These are phyloP conservation scores for Malacoctenus gilli DNA, from an alignment of 2,797 vertebrate species.

Conservation along the genomic window DNA sequence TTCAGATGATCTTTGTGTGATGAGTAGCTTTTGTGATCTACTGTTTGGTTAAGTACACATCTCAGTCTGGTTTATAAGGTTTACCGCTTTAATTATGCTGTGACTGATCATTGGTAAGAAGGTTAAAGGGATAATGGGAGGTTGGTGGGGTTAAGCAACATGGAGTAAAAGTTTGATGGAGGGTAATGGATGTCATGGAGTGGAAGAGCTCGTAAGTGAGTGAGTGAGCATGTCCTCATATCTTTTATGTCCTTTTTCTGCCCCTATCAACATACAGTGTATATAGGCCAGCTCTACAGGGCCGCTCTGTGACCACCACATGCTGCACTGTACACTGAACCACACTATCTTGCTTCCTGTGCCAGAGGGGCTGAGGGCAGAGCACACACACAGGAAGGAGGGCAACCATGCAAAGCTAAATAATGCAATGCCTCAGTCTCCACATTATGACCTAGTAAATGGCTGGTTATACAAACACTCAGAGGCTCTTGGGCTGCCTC, in stretches of 20 bases:
- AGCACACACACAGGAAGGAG: constrained; percentile 60
- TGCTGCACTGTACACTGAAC: constrained; percentile 39
- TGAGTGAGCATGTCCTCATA: not conserved
- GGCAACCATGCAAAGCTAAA: constrained; percentile 75
- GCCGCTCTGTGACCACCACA: constrained; percentile 33
- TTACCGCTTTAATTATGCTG: no score
- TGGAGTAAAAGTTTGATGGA: not conserved
- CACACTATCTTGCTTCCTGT: constrained; percentile 54
- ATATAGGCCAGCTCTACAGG: constrained; percentile 59
- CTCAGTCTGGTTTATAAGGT: no score
- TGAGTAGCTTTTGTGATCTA: no score
- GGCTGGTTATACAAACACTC: constrained; percentile 71
- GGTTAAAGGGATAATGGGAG: not conserved
- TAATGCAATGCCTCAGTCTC: constrained; percentile 77
- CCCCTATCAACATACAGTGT: constrained; percentile 9
- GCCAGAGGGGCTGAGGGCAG: constrained; percentile 67
- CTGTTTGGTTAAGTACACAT: no score
- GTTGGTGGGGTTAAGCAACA: not conserved
- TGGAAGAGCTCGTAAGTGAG: constrained; percentile 3
- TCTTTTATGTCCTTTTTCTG: constrained; percentile 9
- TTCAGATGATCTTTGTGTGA: no score
- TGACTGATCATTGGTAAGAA: not conserved
- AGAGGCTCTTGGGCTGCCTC: constrained; percentile 47
- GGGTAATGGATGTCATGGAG: constrained; percentile 4
- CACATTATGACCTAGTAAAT: constrained; percentile 79